Conservation (phyloP, 2,113 vertebrate species). For the Fregetta grallaria region DNA sequence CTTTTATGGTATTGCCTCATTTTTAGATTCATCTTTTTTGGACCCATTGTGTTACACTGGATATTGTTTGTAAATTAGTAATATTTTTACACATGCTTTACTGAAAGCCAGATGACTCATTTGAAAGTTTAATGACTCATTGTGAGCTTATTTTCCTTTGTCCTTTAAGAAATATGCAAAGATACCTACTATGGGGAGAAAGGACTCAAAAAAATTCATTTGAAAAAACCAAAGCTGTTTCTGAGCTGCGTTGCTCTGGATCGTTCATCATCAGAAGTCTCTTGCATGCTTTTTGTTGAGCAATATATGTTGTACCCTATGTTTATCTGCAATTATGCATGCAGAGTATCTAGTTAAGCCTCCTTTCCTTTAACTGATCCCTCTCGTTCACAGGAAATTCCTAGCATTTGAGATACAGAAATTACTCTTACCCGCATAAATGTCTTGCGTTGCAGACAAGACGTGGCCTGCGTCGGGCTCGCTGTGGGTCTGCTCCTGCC, state of each 20-base stretch:
- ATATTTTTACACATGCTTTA: constrained; percentile 69
- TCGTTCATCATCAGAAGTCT: not conserved
- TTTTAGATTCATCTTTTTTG: constrained; percentile 65
- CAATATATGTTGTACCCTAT: not conserved
- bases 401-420: not conserved
- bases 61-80: constrained; percentile 65
- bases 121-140: constrained; percentile 63
- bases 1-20: constrained; percentile 60
- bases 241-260: not conserved
- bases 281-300: not conserved
- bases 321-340: constrained; percentile 20
- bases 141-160: constrained; percentile 23
- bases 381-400: constrained; percentile 31
- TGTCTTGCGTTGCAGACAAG: not conserved
- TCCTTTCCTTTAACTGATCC: not conserved
- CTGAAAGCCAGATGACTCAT: constrained; percentile 66
- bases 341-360: constrained; percentile 5
- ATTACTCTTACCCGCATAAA: not conserved
- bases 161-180: constrained; percentile 33
- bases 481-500: not conserved
- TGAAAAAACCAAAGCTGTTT: not conserved
- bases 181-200: not conserved
- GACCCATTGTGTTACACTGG: constrained; percentile 61
- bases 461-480: not conserved
- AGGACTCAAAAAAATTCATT: not conserved